A percentile compares a stretch with the other conserved stretches of the same genome.
phyloP scores from a whole-genome alignment of 2,797 vertebrate genomes.

The Enteromius afrohamiltoni region DNA sequence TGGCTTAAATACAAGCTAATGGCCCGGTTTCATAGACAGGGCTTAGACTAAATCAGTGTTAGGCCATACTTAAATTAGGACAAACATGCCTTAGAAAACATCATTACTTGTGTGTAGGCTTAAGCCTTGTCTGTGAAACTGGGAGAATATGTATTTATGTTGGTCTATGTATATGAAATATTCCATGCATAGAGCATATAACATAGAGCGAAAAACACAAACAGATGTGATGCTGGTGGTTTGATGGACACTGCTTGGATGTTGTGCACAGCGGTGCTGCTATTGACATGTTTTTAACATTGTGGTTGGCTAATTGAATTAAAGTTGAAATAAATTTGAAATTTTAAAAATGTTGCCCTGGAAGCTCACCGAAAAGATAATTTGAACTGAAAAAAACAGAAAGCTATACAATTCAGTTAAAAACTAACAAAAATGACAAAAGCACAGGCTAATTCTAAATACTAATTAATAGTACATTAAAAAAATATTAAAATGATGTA shows the following conservation, averaged over 20 bases:
- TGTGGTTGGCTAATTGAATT: background rate
- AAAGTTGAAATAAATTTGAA: background rate
- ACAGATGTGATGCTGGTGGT: background rate
- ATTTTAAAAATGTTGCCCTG: background rate
- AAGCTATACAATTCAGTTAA: background rate
- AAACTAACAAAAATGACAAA: background rate
- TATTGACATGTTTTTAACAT: background rate
- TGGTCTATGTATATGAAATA: background rate
- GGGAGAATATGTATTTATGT: background rate
- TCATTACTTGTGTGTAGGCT: too few species aligned
- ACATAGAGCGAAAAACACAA: background rate
- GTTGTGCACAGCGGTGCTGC: background rate
- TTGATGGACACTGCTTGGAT: background rate
- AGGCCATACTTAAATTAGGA: too few species aligned
- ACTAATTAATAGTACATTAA: background rate
- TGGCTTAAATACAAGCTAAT: background rate
- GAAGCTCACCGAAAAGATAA: background rate
- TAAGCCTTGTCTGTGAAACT: too few species aligned
- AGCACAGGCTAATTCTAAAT: background rate
- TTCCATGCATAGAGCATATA: background rate
- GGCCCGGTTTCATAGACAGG: too few species aligned
- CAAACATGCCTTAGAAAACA: too few species aligned
- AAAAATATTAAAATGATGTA: background rate
- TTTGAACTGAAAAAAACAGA: too few species aligned
- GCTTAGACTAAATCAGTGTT: too few species aligned